Base-by-base conservation (phyloP, 1,140 invertebrate species). In the Nomia melanderi region DNA sequence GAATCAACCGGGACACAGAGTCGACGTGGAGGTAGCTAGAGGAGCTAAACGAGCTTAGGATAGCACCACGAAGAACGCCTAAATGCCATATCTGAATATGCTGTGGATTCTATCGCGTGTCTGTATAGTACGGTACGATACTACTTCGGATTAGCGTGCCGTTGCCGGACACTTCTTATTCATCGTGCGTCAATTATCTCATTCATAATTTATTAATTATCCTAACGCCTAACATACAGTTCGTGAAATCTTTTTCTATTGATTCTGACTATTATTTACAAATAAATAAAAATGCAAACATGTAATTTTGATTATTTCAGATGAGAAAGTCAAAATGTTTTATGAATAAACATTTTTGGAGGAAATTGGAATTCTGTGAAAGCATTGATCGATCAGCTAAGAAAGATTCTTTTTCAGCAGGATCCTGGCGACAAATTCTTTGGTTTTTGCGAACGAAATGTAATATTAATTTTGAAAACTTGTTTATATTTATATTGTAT, bases 31-130 rank as follows among this genome's bases (percentile, higher is more conserved):
- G 91, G 88, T 92, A n/a, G 82, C 31, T 39, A 64, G 84, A 86
- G 88, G 87, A 87, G 78, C 91, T 91, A 91, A 91, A 86, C 90
- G 88, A 87, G 88, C 82, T 91, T 91, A 91, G 90, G 89, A 82
- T 80, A 90, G 85, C 86, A 75, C 75, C 67, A 69, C 70, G 41
- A 39, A 83, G 79, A 84, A 83, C 85, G 81, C 85, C 89, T 90
- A 90, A 90, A 89, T 80, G 85, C 84, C 80, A 87, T 88, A 87
- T 84, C 83, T 83, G 83, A 39, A 50, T 44, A 44, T n/a, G n/a
- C 77, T 60, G 57, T 56, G 23, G 57, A 36, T 56, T 29, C 69
- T 56, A 17, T 50, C 56, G 9, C 53, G 39, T 70, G 59, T 59
- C 7, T 31, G 47, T 33, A 44, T 17, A n/a, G 14, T 12, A 47